phyloP scores from a whole-genome alignment of 2,113 vertebrate species.

The Ibidorhyncha struthersii region DNA sequence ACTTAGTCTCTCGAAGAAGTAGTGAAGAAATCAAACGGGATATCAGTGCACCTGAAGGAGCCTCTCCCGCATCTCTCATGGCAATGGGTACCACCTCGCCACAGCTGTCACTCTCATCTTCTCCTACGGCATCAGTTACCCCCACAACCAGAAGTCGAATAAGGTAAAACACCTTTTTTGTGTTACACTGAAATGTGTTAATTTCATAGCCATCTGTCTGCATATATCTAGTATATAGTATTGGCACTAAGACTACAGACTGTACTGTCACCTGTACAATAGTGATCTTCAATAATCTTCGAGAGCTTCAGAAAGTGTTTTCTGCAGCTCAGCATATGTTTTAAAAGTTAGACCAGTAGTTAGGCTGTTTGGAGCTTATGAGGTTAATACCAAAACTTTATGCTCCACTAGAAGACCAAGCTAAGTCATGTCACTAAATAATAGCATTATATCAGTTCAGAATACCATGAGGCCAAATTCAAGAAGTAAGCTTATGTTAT shows the following conservation, averaged over 20 bases:
- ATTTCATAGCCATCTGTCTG: neutral
- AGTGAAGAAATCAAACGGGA: constrained; percentile 94
- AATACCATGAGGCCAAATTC: neutral
- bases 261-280: neutral
- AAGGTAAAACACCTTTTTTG: constrained; percentile 72
- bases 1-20: constrained; percentile 86
- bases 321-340: neutral
- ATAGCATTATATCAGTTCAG: neutral
- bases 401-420: neutral
- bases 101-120: constrained; percentile 84
- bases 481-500: neutral
- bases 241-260: neutral
- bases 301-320: neutral
- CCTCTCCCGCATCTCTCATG: constrained; percentile 86
- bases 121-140: constrained; percentile 91
- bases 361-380: neutral
- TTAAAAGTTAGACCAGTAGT: neutral
- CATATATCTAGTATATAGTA: fast-evolving
- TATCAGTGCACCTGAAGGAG: constrained; percentile 82
- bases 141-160: constrained; percentile 92
- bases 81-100: constrained; percentile 87
- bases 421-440: neutral
- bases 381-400: neutral
- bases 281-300: neutral
- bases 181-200: neutral